A percentile compares a stretch with the other conserved stretches of the same genome.
Conservation (phyloP, 2,888 invertebrate species). For the Yponomeuta plumbellus region DNA sequence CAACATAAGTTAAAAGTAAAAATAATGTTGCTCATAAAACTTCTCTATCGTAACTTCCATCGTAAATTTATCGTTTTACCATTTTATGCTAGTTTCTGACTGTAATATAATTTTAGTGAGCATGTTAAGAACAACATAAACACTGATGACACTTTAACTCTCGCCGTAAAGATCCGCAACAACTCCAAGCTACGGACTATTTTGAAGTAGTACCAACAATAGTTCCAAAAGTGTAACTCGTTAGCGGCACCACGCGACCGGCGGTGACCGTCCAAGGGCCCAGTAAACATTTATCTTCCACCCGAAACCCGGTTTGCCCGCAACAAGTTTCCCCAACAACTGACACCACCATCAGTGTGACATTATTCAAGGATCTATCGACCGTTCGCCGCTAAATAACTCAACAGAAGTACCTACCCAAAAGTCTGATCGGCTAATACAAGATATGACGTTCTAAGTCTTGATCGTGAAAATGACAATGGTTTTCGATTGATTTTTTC, state of each 20-base stretch:
- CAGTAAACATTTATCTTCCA: constrained; percentile 2
- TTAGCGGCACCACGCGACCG: neutral
- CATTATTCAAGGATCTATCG: constrained; percentile 37
- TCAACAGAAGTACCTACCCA: neutral
- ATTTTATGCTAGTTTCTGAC: too few relatives aligned
- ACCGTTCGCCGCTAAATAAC: constrained; percentile 9
- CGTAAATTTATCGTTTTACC: too few relatives aligned
- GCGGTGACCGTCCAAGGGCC: neutral
- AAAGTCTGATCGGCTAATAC: neutral
- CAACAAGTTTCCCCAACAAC: constrained; percentile 22
- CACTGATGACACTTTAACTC: neutral
- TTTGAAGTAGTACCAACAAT: neutral
- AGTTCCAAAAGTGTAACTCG: neutral
- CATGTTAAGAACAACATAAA: neutral
- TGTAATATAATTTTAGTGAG: too few relatives aligned
- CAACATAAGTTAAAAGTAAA: too few relatives aligned
- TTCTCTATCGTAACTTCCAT: too few relatives aligned
- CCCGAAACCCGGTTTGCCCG: constrained; percentile 9
- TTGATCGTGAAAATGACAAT: too few relatives aligned
- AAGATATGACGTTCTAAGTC: too few relatives aligned
- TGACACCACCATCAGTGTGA: constrained; percentile 18
- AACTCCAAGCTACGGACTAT: neutral
- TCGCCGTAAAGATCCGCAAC: neutral
- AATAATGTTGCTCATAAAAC: too few relatives aligned
- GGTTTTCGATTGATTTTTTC: too few relatives aligned